These are phyloP conservation scores for Channa striata DNA, from an alignment of 2,797 vertebrate species.

Conservation along the genomic window DNA sequence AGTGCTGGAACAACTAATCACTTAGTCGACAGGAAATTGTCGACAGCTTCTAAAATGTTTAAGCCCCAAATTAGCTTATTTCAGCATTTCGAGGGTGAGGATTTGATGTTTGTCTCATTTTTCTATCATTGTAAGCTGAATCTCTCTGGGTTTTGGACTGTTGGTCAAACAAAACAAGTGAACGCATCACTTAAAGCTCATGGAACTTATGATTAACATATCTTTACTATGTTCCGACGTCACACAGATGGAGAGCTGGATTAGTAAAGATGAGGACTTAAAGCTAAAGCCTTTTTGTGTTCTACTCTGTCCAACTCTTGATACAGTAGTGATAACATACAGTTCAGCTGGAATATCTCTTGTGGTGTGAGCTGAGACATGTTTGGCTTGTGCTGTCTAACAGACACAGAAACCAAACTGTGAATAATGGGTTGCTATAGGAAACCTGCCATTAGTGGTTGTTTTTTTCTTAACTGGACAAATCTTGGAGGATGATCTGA, in stretches of 20 bases:
- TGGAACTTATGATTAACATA: neutral
- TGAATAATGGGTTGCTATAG: slow-evolving; percentile 65
- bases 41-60: too few relatives aligned
- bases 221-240: neutral
- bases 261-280: neutral
- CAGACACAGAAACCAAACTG: slow-evolving; percentile 41
- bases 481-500: slow-evolving; percentile 33
- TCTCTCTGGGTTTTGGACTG: neutral
- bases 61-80: neutral
- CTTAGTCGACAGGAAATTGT: neutral
- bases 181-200: neutral
- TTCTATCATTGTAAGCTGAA: neutral
- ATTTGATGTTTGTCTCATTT: neutral
- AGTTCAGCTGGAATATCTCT: slow-evolving; percentile 9
- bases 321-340: slow-evolving; percentile 5
- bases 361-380: slow-evolving; percentile 26
- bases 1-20: neutral
- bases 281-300: neutral
- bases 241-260: too few relatives aligned
- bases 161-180: neutral
- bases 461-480: slow-evolving; percentile 53
- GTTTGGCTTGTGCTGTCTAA: slow-evolving; percentile 33
- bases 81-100: neutral
- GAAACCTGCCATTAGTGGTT: slow-evolving; percentile 72
- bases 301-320: neutral